phyloP scores from a whole-genome alignment of 2,113 vertebrate genomes.

The Neolamprologus brichardi region DNA sequence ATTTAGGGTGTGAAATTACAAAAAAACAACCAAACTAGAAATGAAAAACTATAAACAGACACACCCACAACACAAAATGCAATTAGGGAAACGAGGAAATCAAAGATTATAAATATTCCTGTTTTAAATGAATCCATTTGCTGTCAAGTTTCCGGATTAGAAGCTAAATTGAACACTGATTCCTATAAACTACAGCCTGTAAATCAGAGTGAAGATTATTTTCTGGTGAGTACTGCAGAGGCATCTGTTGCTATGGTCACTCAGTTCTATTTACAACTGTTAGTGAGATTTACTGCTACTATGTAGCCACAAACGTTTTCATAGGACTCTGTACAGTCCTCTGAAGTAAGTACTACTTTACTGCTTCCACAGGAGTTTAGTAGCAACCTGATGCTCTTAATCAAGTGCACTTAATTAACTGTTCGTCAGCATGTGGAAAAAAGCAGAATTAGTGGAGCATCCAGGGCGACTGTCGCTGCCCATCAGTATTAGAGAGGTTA shows the following conservation, averaged over 20 bases:
- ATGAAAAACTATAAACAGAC: neutral
- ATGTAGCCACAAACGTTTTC: neutral
- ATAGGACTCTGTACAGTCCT: neutral
- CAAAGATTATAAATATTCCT: neutral
- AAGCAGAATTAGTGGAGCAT: neutral
- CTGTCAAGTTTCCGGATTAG: fast-evolving
- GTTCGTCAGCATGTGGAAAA: neutral
- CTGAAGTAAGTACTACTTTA: neutral
- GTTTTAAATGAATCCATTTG: neutral
- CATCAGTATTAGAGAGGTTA: neutral
- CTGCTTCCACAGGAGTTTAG: neutral
- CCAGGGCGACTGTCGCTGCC: fast-evolving
- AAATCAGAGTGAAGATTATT: neutral
- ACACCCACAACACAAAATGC: neutral
- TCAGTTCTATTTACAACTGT: neutral
- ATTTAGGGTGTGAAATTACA: neutral
- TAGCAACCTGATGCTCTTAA: fast-evolving
- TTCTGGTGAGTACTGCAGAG: neutral
- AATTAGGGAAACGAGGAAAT: fast-evolving
- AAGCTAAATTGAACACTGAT: neutral
- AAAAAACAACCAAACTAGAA: fast-evolving
- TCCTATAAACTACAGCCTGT: fast-evolving
- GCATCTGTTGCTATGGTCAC: neutral
- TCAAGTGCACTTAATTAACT: neutral
- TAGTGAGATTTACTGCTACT: neutral